Evolutionary conservation across 2,797 vertebrate genomes (phyloP).

Genomic region (Avahi laniger): DNA sequence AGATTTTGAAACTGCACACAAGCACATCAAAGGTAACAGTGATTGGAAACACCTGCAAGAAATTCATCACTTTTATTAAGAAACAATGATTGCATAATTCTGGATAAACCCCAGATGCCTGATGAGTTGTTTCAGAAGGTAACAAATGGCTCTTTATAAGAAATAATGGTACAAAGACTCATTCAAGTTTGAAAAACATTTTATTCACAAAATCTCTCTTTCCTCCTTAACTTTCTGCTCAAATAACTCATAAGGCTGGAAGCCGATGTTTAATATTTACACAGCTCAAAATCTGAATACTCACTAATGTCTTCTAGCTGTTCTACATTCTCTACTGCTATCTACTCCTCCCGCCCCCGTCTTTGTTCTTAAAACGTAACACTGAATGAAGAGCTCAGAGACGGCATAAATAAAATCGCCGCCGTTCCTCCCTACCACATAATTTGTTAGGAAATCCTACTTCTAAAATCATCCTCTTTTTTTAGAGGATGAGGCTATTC

Average conservation of each 20-base stretch:
- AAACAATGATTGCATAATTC: constrained; percentile 32
- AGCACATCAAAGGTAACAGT: constrained; percentile 8
- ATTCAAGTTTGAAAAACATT: constrained; percentile 54
- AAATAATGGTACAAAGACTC: constrained; percentile 49
- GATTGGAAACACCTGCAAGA: constrained; percentile 64
- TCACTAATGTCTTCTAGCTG: constrained; percentile 17
- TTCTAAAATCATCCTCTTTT: background rate
- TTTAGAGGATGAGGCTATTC: background rate
- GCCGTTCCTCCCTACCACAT: background rate
- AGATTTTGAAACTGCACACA: background rate
- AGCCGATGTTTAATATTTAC: constrained; percentile 13
- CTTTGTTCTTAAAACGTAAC: background rate
- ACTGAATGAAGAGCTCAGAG: background rate
- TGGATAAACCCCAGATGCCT: constrained; percentile 59
- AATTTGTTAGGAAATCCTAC: background rate
- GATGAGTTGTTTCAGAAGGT: constrained; percentile 31
- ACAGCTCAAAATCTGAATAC: constrained; percentile 50
- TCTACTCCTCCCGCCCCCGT: background rate
- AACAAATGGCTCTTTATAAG: constrained; percentile 13
- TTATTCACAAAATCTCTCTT: constrained; percentile 58
- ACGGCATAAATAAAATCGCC: background rate
- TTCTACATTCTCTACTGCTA: background rate
- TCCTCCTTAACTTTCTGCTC: constrained; percentile 3
- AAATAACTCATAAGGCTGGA: constrained; percentile 37
- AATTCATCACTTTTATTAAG: constrained; percentile 64